These are phyloP conservation scores for Lepidothrix coronata DNA, from an alignment of 2,113 vertebrate species.

Conservation along the genomic window DNA sequence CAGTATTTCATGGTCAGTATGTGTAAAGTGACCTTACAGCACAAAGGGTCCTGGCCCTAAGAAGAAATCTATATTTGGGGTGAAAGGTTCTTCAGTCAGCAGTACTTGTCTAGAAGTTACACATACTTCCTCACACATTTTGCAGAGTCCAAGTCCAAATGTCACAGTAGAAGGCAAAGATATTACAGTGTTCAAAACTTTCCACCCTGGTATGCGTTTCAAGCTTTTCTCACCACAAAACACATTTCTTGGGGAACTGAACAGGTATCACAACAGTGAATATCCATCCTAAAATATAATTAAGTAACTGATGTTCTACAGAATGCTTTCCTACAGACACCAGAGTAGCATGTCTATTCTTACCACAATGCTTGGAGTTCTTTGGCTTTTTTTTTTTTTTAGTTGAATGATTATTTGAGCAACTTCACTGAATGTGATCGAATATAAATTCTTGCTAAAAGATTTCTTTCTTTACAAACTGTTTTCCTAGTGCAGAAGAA, in stretches of 20 bases:
- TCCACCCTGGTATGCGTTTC: neutral
- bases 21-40: neutral
- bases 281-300: neutral
- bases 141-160: neutral
- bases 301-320: neutral
- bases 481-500: neutral
- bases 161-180: neutral
- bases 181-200: neutral
- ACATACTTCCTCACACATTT: fast-evolving
- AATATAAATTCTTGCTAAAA: neutral
- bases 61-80: neutral
- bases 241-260: neutral
- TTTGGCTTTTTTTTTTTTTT: neutral
- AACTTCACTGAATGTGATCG: neutral
- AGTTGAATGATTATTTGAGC: neutral
- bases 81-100: neutral
- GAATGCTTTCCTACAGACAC: neutral
- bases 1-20: neutral
- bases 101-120: neutral
- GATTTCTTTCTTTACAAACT: neutral
- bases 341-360: neutral
- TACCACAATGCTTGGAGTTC: neutral
- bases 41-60: neutral
- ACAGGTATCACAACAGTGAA: neutral
- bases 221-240: neutral